Evolutionary conservation across 2,797 vertebrate species (phyloP).

Genomic region (Aplochiton taeniatus): DNA sequence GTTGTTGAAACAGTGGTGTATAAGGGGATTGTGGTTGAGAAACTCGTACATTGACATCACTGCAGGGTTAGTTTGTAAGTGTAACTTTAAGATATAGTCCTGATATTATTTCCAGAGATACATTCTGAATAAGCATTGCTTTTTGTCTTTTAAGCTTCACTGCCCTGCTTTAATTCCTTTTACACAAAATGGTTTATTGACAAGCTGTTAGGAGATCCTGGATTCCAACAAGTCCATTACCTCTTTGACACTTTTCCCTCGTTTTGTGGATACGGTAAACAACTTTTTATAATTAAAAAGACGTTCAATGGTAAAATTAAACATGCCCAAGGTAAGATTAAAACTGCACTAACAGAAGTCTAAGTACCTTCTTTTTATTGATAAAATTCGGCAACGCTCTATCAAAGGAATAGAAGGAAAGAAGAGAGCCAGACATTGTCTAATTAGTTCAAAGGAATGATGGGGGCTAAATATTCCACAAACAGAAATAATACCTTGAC

Average conservation of each 20-base stretch:
- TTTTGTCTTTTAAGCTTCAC: too few species aligned
- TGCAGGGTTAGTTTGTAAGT: too few species aligned
- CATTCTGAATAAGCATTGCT: too few species aligned
- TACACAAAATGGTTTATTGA: too few species aligned
- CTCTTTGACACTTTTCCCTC: constrained; percentile 24
- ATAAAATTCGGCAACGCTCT: constrained; percentile 9
- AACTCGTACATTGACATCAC: too few species aligned
- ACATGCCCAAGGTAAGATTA: constrained; percentile 48
- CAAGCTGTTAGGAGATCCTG: not conserved
- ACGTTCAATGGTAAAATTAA: constrained; percentile 21
- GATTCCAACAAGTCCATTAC: not conserved
- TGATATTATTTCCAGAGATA: too few species aligned
- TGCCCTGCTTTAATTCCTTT: too few species aligned
- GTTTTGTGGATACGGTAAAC: constrained; percentile 24
- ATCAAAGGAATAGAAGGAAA: not conserved
- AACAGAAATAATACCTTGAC: not conserved
- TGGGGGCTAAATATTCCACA: constrained; percentile 18
- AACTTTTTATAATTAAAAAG: constrained; percentile 11
- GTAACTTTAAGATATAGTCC: too few species aligned
- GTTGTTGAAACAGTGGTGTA: not conserved
- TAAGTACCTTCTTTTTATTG: constrained; percentile 25
- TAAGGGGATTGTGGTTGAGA: too few species aligned
- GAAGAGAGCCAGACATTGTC: constrained; percentile 23
- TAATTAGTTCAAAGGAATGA: constrained; percentile 19
- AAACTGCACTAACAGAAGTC: constrained; percentile 51